Base-by-base conservation (phyloP, 2,113 vertebrate genomes). In the Osmerus mordax region DNA sequence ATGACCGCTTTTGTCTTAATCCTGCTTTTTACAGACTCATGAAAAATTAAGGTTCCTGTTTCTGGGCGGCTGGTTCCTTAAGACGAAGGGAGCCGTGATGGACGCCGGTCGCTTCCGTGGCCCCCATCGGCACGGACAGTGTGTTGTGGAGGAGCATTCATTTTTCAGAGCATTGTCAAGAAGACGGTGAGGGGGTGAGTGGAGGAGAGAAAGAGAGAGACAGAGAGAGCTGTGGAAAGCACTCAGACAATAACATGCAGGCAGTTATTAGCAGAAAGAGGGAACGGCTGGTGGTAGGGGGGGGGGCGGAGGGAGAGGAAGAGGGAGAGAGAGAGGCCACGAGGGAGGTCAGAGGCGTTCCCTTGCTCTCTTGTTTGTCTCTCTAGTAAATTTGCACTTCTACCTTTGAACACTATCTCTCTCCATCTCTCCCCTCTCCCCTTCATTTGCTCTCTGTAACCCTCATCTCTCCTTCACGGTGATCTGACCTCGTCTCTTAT, bases 1-100 rank as follows among this genome's bases (percentile, higher is more conserved):
- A 73, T 63, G 78, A 81, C 75, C 76, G 76, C 81, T 78, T 87
- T 88, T 72, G 77, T 90, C 73, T 85, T 72, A 64, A 83, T 78
- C 75, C 3, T 54, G 75, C 82, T 86, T 81, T 81, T 79, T 70
- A 52, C 67, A 68, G 11, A 64, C 0, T 63, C 83, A 92, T 92
- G 81, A 91, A 94, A 92, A 89, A 93, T 94, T 81, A 74, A 92
- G 74, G 67, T 58, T 70, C 76, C 66, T 71, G 83, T 84, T 92
- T 86, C 80, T 91, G 73, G 78, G 73, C 82, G 79, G 83, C 84
- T 88, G 84, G 89, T 83, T 84, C 67, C 74, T 87, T 78, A 71
- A 88, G 84, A 88, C 75, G 85, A 88, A 14, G 41, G 65, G 86
- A 84, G 83, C 82, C 29, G 18, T 78, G 78, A 86, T 85, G 77